A percentile compares a stretch with the other conserved stretches of the same genome.
Conservation (phyloP, 2,888 invertebrate genomes). For the Orthosia incerta region DNA sequence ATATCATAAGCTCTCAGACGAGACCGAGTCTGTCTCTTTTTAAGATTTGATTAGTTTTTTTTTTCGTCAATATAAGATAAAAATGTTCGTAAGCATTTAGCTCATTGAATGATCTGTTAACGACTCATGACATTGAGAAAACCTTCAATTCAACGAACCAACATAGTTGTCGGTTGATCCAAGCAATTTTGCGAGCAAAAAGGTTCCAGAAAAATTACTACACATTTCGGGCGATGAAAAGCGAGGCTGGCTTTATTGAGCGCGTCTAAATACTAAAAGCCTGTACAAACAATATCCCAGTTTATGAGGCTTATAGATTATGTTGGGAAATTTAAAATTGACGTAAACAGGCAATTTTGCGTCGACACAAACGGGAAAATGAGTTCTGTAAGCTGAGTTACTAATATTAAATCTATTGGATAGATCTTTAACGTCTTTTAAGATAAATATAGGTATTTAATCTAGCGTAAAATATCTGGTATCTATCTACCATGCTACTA, state of each 20-base stretch:
- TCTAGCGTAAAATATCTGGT: neutral
- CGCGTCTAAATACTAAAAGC: conserved; percentile 48
- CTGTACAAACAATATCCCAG: conserved; percentile 51
- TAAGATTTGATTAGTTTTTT: conserved; percentile 17
- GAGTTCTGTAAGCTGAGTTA: conserved; percentile 14
- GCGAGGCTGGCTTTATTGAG: conserved; percentile 38
- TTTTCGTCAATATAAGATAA: conserved; percentile 3
- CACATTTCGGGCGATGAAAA: conserved; percentile 43
- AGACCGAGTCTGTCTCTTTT: conserved; percentile 8
- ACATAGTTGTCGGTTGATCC: conserved; percentile 14
- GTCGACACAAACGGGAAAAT: conserved; percentile 21
- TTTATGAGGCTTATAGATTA: conserved; percentile 55
- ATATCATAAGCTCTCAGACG: conserved; percentile 25
- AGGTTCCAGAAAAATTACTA: conserved; percentile 39
- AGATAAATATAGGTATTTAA: neutral
- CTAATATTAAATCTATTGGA: conserved; percentile 23
- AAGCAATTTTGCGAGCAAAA: conserved; percentile 46
- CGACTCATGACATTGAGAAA: conserved; percentile 15
- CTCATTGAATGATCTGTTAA: conserved; percentile 28
- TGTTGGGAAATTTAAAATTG: conserved; percentile 47
- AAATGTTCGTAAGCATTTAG: conserved; percentile 6
- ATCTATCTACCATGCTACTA: too few relatives aligned
- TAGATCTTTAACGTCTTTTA: neutral
- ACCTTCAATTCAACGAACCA: conserved; percentile 22
- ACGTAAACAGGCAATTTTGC: conserved; percentile 38